These are phyloP conservation scores for Sceloporus tristichus DNA, from an alignment of 2,113 vertebrate genomes.

Conservation along the genomic window DNA sequence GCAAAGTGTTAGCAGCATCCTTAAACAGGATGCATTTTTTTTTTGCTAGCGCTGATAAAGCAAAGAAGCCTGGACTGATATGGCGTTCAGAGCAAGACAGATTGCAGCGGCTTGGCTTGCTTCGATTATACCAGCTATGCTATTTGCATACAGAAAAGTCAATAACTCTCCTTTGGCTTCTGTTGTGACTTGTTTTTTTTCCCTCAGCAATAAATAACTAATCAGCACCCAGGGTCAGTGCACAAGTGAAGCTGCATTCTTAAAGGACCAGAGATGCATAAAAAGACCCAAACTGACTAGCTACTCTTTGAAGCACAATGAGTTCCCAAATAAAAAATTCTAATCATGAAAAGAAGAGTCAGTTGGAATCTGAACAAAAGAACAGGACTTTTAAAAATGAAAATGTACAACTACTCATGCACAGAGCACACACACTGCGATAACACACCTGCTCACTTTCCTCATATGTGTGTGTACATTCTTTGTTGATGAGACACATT, in stretches of 20 bases:
- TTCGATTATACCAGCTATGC: slow-evolving; percentile 37
- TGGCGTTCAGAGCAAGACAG: slow-evolving; percentile 24
- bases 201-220: slow-evolving; percentile 38
- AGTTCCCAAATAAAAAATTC: neutral
- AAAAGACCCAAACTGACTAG: too few species aligned
- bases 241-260: slow-evolving; percentile 14
- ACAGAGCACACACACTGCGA: too few species aligned
- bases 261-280: slow-evolving; percentile 2
- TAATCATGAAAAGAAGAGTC: neutral
- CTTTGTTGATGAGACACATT: too few species aligned
- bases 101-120: slow-evolving; percentile 41
- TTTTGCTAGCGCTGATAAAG: slow-evolving; percentile 25
- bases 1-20: slow-evolving; percentile 22
- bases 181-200: slow-evolving; percentile 36
- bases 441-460: too few species aligned
- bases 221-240: slow-evolving; percentile 36
- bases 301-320: neutral
- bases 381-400: neutral
- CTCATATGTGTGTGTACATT: too few species aligned
- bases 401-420: too few species aligned
- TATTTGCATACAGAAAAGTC: slow-evolving; percentile 49
- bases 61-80: slow-evolving; percentile 16
- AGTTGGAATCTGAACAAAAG: neutral
- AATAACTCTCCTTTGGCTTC: slow-evolving; percentile 41
- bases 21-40: slow-evolving; percentile 29